A percentile compares a stretch with the other conserved stretches of the same genome.
These are phyloP conservation scores for Gymnosoma rotundatum DNA, from an alignment of 2,888 invertebrate species.

Conservation along the genomic window DNA sequence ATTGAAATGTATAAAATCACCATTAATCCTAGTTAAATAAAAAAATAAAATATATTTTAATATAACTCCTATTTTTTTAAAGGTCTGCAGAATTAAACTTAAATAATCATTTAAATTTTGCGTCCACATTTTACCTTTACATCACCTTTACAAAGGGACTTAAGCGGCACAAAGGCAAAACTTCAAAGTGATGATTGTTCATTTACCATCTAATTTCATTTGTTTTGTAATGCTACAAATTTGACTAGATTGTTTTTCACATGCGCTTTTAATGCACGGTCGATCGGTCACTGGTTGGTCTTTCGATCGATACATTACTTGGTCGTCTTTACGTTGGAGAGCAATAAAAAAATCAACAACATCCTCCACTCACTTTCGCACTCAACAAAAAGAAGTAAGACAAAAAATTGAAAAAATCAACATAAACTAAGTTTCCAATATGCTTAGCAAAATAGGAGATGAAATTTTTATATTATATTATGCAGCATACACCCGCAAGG, in stretches of 20 bases:
- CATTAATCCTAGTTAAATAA: background rate
- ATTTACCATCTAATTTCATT: conserved; percentile 65
- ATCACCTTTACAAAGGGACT: conserved; percentile 55
- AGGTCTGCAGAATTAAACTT: conserved; percentile 6
- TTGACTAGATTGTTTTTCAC: conserved; percentile 80
- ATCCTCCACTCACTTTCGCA: conserved; percentile 56
- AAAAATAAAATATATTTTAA: conserved; percentile 30
- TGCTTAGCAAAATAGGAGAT: conserved; percentile 52
- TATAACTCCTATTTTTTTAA: conserved; percentile 52
- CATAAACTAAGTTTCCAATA: conserved; percentile 45
- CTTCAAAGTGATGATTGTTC: conserved; percentile 62
- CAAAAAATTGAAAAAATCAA: conserved; percentile 1
- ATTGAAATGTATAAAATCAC: background rate
- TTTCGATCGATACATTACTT: background rate
- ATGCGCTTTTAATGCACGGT: conserved; percentile 6
- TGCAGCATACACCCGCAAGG: conserved; percentile 70
- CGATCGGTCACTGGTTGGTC: conserved; percentile 16
- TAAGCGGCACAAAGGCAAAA: conserved; percentile 43
- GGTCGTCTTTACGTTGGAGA: background rate
- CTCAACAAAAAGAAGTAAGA: conserved; percentile 19
- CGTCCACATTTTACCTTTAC: conserved; percentile 46
- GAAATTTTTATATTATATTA: conserved; percentile 75
- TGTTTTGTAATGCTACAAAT: conserved; percentile 72
- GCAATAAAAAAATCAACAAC: conserved; percentile 2
- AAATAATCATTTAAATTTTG: conserved; percentile 52